Evolutionary conservation across 2,888 invertebrate genomes (phyloP), one percentile per base, ranked within the genome.

Genomic region (Nomada fabriciana): DNA sequence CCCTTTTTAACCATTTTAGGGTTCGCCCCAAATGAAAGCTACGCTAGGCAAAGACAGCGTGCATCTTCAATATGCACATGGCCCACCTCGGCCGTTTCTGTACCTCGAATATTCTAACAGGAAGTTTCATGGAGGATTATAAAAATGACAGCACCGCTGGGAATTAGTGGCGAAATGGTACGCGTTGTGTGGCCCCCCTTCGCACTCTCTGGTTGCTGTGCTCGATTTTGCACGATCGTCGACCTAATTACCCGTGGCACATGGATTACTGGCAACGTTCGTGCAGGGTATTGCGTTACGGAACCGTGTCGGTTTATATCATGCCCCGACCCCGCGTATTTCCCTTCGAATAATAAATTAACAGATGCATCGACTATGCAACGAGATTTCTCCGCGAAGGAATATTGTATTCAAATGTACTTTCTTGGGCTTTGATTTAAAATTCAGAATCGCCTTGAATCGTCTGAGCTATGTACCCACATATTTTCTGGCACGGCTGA

Each of bases 231-330:
- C 68, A 42, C 53, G 67, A 55, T 55, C 60, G 36, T 53, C 65
- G 75, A 75, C 69, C 79, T 75, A 76, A 79, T 79, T 76, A 70
- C 25, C 76, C 47, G 25, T 13, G 59, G 15, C 29, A 10, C 29
- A 55, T 25, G 57, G 43, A 65, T 73, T 20, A 65, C 50, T 36
- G 13, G 18, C 23, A n/a, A 25, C 29, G 73, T n/a, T 69, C 57
- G 50, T 1, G 36, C 42, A 20, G 57, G 52, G 29, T 63, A 72
- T 63, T 23, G 55, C 47, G 36, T 72, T 72, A 63, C 55, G 64
- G 43, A 67, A 52, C 29, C 47, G 23, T 55, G 47, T 59, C 42
- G 13, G n/a, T 53, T 63, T 55, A 20, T 61, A 61, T 29, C 53
- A 10, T 25, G 53, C 52, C 65, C 50, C 71, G 42, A 23, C 2